phyloP scores from a whole-genome alignment of 2,113 vertebrate genomes.

The Balaenoptera acutorostrata region DNA sequence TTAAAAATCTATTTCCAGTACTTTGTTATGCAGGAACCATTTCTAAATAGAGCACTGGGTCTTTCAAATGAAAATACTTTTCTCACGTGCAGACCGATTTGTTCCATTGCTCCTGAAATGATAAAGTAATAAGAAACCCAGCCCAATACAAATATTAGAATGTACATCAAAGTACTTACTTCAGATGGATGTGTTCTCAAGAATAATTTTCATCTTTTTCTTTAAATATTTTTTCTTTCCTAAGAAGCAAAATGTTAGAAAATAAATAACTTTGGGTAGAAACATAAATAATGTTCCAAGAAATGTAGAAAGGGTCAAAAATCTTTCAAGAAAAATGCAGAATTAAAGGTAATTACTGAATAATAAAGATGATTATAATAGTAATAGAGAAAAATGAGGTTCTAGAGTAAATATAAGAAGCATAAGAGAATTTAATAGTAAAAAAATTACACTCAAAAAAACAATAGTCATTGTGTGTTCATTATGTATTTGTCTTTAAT shows the following conservation, averaged over 20 bases:
- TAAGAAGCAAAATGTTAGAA: background rate
- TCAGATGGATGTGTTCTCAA: background rate
- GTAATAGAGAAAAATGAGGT: background rate
- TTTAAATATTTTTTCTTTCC: background rate
- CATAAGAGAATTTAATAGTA: background rate
- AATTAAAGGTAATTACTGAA: background rate
- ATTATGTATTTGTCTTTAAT: background rate
- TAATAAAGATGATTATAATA: background rate
- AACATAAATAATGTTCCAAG: background rate
- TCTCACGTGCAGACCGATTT: background rate
- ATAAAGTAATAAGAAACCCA: conserved; percentile 20
- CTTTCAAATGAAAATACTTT: conserved; percentile 48
- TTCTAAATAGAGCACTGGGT: conserved; percentile 22
- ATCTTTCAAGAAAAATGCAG: background rate
- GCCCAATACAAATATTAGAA: background rate
- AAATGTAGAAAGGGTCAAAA: background rate
- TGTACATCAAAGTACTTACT: background rate
- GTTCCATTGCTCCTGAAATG: background rate
- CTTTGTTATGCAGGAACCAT: background rate
- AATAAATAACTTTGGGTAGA: background rate
- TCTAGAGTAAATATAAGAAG: background rate
- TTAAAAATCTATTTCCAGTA: conserved; percentile 36
- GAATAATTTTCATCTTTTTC: background rate
- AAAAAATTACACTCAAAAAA: background rate
- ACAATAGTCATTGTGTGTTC: background rate